These are phyloP conservation scores for Bombylius major DNA, from an alignment of 2,888 invertebrate genomes.

Conservation along the genomic window DNA sequence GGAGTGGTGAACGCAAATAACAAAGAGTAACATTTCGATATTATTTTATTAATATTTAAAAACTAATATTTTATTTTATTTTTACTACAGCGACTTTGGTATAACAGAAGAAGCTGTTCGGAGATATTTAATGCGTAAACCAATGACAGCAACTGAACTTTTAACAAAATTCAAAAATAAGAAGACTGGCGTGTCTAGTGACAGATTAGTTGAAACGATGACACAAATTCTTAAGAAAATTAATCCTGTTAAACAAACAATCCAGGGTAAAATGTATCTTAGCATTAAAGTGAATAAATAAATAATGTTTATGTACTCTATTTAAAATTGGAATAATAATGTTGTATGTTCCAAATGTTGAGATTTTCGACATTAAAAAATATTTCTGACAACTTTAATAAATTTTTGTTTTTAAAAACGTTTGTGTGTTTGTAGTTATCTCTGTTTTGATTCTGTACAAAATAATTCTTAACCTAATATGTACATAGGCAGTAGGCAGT, in stretches of 20 bases:
- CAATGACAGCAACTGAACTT: slow-evolving; percentile 94
- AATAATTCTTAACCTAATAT: too few relatives aligned
- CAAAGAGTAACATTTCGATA: slow-evolving; percentile 27
- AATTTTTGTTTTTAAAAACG: too few relatives aligned
- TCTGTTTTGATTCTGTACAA: too few relatives aligned
- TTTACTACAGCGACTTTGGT: slow-evolving; percentile 59
- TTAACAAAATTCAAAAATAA: slow-evolving; percentile 92
- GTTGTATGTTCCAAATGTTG: too few relatives aligned
- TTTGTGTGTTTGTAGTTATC: too few relatives aligned
- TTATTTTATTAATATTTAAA: not conserved
- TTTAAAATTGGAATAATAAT: not conserved
- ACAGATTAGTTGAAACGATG: slow-evolving; percentile 85
- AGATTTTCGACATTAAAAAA: too few relatives aligned
- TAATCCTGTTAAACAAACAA: slow-evolving; percentile 82
- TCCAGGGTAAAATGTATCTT: slow-evolving; percentile 90
- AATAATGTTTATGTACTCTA: not conserved
- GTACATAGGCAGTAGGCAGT: too few relatives aligned
- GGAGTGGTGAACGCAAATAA: slow-evolving; percentile 30
- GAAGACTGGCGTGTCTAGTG: slow-evolving; percentile 78
- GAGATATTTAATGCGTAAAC: slow-evolving; percentile 88
- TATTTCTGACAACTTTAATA: too few relatives aligned
- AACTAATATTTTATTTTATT: not conserved
- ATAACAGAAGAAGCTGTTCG: slow-evolving; percentile 91
- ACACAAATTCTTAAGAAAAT: slow-evolving; percentile 90
- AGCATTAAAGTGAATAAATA: slow-evolving; percentile 53